Percentiles rank a stretch among this genome's conserved stretches.
Conservation (phyloP, 2,113 vertebrate genomes). For the Dissostichus mawsoni region DNA sequence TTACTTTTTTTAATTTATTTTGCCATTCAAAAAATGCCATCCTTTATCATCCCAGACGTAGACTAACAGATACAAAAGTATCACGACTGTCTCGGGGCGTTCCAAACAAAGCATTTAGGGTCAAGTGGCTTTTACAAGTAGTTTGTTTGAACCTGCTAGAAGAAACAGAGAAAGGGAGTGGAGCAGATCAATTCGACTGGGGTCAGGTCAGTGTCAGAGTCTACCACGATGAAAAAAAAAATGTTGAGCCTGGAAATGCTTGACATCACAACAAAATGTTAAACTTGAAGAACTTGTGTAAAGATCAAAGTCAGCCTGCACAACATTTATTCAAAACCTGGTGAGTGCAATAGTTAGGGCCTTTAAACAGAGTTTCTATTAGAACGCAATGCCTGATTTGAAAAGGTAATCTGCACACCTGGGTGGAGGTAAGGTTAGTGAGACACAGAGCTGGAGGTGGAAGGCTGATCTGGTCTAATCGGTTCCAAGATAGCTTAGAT, state of each 20-base stretch:
- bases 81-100: background rate
- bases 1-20: background rate
- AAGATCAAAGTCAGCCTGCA: background rate
- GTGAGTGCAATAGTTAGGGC: background rate
- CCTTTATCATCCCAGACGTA: background rate
- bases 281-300: background rate
- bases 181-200: background rate
- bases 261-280: background rate
- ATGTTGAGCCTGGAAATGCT: background rate
- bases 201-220: constrained; percentile 33
- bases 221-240: background rate
- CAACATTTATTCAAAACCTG: background rate
- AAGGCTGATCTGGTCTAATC: background rate
- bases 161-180: constrained; percentile 1
- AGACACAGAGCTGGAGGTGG: background rate
- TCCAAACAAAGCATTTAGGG: constrained; percentile 11
- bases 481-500: background rate
- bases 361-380: background rate
- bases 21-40: background rate
- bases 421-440: background rate
- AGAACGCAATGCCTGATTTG: background rate
- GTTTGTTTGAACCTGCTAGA: constrained; percentile 11
- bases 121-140: background rate
- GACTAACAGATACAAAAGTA: background rate
- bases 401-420: background rate